phyloP scores from a whole-genome alignment of 2,888 invertebrate genomes.

The Sinelater perroti region DNA sequence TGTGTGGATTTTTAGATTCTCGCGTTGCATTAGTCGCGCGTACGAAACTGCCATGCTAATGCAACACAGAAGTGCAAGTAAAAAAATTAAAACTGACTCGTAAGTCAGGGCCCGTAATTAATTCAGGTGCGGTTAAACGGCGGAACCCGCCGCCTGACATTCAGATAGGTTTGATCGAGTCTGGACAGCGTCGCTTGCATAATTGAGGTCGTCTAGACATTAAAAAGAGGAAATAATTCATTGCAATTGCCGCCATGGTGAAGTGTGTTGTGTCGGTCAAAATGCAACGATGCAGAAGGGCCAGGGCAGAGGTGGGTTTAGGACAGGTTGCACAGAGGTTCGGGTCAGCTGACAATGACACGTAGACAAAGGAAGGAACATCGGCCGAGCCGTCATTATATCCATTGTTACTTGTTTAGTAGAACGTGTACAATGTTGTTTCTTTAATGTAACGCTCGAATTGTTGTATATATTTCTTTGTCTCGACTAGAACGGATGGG shows the following conservation, averaged over 20 bases:
- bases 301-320: conserved; percentile 48
- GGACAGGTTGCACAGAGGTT: conserved; percentile 59
- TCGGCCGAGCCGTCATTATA: conserved; percentile 62
- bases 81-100: no score
- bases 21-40: no score
- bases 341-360: conserved; percentile 72
- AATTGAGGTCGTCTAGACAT: conserved; percentile 17
- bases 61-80: no score
- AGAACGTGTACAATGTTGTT: conserved; percentile 56
- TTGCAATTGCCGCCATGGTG: conserved; percentile 42
- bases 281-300: conserved; percentile 62
- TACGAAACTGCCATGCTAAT: no score
- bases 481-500: conserved; percentile 37
- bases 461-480: conserved; percentile 36
- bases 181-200: background rate
- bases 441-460: conserved; percentile 44
- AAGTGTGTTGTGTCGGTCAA: conserved; percentile 59
- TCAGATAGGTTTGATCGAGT: conserved; percentile 10
- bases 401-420: conserved; percentile 45
- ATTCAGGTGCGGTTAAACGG: no score
- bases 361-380: conserved; percentile 80
- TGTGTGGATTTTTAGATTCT: no score
- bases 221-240: conserved; percentile 33
- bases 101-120: no score
- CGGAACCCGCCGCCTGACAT: no score